These are phyloP conservation scores for Buathra laborator DNA, from an alignment of 2,888 invertebrate genomes.

Conservation along the genomic window DNA sequence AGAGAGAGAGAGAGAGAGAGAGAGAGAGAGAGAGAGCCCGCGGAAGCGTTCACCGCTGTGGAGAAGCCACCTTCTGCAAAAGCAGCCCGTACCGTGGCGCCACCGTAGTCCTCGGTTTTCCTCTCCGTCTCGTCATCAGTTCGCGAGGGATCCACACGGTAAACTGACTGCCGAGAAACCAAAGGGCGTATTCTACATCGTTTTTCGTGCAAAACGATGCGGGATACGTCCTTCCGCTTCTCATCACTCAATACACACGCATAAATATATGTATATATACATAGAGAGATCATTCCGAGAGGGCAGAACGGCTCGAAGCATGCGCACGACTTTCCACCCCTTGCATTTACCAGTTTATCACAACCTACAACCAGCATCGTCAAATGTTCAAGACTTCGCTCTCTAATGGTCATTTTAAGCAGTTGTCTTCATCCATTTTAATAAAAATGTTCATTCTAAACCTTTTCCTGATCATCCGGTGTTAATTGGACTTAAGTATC, in stretches of 20 bases:
- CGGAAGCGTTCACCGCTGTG: slow-evolving; percentile 62
- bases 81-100: slow-evolving; percentile 66
- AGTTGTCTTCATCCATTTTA: neutral
- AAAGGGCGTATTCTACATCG: neutral
- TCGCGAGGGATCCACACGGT: slow-evolving; percentile 30
- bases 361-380: slow-evolving; percentile 56
- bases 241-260: neutral
- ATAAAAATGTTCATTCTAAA: neutral
- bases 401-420: neutral
- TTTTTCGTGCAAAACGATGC: neutral
- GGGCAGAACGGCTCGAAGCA: slow-evolving; percentile 48
- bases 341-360: slow-evolving; percentile 65
- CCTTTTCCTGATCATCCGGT: neutral
- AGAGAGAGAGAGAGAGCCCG: slow-evolving; percentile 37
- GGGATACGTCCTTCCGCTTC: neutral
- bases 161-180: neutral
- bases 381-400: slow-evolving; percentile 51
- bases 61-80: slow-evolving; percentile 63
- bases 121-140: slow-evolving; percentile 40
- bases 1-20: slow-evolving; percentile 26
- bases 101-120: slow-evolving; percentile 59
- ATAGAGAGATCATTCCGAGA: slow-evolving; percentile 2
- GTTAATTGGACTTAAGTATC: neutral
- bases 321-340: slow-evolving; percentile 60
- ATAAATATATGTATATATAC: neutral